phyloP scores from a whole-genome alignment of 2,797 vertebrate genomes.

The Rhynchonycteris naso region DNA sequence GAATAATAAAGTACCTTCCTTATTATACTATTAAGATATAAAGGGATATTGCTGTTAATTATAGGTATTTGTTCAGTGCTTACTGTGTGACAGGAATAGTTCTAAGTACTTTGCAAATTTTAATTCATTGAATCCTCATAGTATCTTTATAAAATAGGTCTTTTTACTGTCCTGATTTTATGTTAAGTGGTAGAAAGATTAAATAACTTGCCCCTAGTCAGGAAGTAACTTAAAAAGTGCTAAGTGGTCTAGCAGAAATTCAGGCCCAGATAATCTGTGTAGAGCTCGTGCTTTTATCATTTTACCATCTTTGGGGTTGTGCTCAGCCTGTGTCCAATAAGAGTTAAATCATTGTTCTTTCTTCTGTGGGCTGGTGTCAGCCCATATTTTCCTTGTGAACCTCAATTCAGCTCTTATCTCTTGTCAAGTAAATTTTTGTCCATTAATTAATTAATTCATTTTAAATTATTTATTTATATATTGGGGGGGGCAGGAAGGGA shows the following conservation, averaged over 20 bases:
- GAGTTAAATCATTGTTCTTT: conserved; percentile 39
- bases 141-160: background rate
- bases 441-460: background rate
- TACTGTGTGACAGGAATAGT: background rate
- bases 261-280: background rate
- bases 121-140: background rate
- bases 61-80: background rate
- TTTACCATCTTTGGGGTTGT: background rate
- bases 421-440: background rate
- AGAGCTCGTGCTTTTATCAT: background rate
- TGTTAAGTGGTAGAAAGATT: background rate
- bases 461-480: background rate
- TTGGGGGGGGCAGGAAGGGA: too few species aligned
- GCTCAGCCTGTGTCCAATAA: background rate
- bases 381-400: background rate
- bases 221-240: background rate
- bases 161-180: conserved; percentile 25
- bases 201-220: background rate
- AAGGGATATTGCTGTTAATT: background rate
- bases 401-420: background rate
- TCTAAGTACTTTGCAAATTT: conserved; percentile 27
- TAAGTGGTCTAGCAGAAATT: background rate
- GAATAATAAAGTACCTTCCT: background rate
- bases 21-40: background rate
- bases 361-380: background rate